Evolutionary conservation across 2,888 invertebrate genomes (phyloP), one percentile per base, ranked within the genome.

Genomic region (Stenoptilia bipunctidactyla): DNA sequence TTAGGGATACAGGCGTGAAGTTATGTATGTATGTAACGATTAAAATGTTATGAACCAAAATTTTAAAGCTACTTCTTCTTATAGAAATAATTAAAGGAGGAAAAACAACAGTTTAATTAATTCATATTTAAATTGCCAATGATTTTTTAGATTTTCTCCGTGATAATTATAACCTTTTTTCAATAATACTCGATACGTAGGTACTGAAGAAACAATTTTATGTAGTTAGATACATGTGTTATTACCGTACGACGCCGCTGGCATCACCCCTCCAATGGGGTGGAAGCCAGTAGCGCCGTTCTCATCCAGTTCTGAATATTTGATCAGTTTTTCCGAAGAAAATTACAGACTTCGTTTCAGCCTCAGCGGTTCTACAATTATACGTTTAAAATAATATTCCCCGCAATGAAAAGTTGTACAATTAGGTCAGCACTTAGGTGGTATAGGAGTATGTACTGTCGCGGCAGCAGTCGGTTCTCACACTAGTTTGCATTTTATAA

Each of bases 261-360:
- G n/a, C n/a, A n/a, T n/a, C n/a, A n/a, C 38, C 9, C 14, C 25
- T 13, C 39, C 47, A 38, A 53, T 9, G 30, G 57, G 55, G 50
- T 61, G 59, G 62, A 55, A 47, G 55, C 55, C 51, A 56, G 53
- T 57, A 50, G 55, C 42, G 53, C 54, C 46, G 58, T 75, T 75
- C 77, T 58, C 73, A 76, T 58, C 51, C 54, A 52, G 48, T 49
- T 50, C 60, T 80, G 70, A 80, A 82, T 79, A 80, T 76, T 83
- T 75, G 51, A 82, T 62, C 59, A 65, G 61, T 51, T 46, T 46
- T 52, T 57, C 56, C 57, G 58, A 49, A 57, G 58, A 57, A 79
- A 82, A 83, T 82, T 73, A 83, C 64, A 73, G 75, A 62, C 65
- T 66, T 61, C 51, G 50, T 50, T 52, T 56, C 48, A 50, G 51